A percentile compares a stretch with the other conserved stretches of the same genome.
phyloP scores from a whole-genome alignment of 2,113 vertebrate species.

The Callocephalon fimbriatum region DNA sequence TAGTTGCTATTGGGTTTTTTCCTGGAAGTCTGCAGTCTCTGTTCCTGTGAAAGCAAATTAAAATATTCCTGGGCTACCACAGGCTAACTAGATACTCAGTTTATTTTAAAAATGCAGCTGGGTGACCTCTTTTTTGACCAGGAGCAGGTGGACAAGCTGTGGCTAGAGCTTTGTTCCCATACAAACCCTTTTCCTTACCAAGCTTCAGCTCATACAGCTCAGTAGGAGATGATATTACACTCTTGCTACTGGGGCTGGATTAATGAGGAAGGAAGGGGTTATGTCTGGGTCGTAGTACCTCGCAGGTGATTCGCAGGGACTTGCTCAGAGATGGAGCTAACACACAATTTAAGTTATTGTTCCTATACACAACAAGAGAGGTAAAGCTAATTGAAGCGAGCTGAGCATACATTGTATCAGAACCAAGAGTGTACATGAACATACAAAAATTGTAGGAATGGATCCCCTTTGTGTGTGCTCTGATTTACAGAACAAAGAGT shows the following conservation, averaged over 20 bases:
- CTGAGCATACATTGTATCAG: not conserved
- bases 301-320: not conserved
- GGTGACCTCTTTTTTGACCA: not conserved
- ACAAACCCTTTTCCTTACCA: not conserved
- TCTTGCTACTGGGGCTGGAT: not conserved
- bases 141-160: not conserved
- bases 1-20: not conserved
- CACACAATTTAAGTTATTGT: not conserved
- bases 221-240: not conserved
- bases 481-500: not conserved
- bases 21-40: not conserved
- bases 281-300: not conserved
- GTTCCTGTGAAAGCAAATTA: constrained; percentile 15
- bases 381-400: not conserved
- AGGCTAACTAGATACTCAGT: not conserved
- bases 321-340: not conserved
- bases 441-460: not conserved
- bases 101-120: not conserved
- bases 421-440: not conserved
- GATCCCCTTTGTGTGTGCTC: not conserved
- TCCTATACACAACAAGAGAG: not conserved
- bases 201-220: not conserved
- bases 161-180: not conserved
- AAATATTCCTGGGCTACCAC: not conserved
- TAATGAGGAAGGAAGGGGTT: not conserved